Evolutionary conservation across 2,797 vertebrate genomes (phyloP), one percentile per base, ranked within the genome.

Genomic region (Hydrophis major): DNA sequence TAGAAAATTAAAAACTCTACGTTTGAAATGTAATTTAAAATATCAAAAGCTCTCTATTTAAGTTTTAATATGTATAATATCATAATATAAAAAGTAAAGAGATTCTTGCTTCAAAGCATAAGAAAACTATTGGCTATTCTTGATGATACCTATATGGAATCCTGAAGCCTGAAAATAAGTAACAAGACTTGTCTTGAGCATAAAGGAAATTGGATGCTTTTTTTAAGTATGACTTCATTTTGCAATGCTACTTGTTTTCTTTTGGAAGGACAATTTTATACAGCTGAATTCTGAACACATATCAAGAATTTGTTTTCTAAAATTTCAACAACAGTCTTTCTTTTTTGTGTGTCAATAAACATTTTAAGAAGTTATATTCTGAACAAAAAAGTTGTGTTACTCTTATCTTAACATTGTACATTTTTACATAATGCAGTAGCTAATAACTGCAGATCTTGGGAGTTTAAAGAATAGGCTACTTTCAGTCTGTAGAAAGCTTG

Each of bases 401-500:
- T 90, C 59, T 95, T 93, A 90, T 94, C 92, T 95, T 95, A 61
- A 94, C 94, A 96, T 91, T 92, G 95, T 66, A 37, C 50, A 6
- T 94, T 96, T 88, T 92, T 94, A 50, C 88, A 66, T 95, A 94
- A 69, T 57, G 93, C 60, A 92, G 28, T 92, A 92, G 95, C 92
- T 69, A 88, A 90, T 92, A 95, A 13, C 53, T 93, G 32, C 93
- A 59, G 90, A 89, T 92, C 95, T 94, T 95, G 86, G 93, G 91
- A 95, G 95, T 94, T 94, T 89, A 96, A 95, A 93, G 92, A 96
- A 92, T 94, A 96, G 94, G 93, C 95, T 94, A 93, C 95, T 96
- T 96, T 95, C 94, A 93, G 95, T 95, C 95, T 95, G 96, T 93
- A 95, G 95, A 97, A 96, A 96, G 96, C 95, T 96, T 96, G 96